Conservation (phyloP, 2,113 vertebrate species). For the Poeciliopsis turrubarensis region DNA sequence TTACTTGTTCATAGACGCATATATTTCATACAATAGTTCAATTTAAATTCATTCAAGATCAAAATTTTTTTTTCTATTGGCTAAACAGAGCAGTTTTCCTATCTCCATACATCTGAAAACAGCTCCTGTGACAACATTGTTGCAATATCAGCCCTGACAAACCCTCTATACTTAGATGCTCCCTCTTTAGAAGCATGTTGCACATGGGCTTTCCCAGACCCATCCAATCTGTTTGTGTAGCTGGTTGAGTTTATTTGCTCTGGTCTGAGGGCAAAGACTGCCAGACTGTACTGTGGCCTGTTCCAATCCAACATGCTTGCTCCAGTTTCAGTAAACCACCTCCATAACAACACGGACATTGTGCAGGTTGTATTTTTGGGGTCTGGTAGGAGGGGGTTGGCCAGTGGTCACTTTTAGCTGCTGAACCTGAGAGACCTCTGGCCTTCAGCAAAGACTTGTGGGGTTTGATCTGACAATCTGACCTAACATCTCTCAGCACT, state of each 20-base stretch:
- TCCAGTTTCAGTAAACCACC: constrained; percentile 53
- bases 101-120: constrained; percentile 24
- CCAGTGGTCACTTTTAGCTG: constrained; percentile 64
- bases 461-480: constrained; percentile 61
- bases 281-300: constrained; percentile 54
- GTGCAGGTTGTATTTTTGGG: constrained; percentile 63
- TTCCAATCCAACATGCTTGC: constrained; percentile 41
- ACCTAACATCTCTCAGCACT: constrained; percentile 59
- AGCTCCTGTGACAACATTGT: constrained; percentile 54
- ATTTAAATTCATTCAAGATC: constrained; percentile 13
- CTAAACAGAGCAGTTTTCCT: constrained; percentile 22
- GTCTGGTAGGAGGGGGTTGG: constrained; percentile 26
- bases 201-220: constrained; percentile 54
- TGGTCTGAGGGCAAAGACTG: constrained; percentile 67
- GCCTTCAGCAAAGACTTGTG: constrained; percentile 53
- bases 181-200: constrained; percentile 40
- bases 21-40: neutral
- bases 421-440: constrained; percentile 63
- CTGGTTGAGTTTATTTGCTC: constrained; percentile 71
- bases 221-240: constrained; percentile 67
- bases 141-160: constrained; percentile 55
- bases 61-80: constrained; percentile 16
- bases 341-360: constrained; percentile 63
- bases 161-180: constrained; percentile 54
- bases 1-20: neutral